Percentiles rank a stretch among this genome's conserved stretches.
phyloP scores from a whole-genome alignment of 2,797 vertebrate species.

The Cichlasoma orientale region DNA sequence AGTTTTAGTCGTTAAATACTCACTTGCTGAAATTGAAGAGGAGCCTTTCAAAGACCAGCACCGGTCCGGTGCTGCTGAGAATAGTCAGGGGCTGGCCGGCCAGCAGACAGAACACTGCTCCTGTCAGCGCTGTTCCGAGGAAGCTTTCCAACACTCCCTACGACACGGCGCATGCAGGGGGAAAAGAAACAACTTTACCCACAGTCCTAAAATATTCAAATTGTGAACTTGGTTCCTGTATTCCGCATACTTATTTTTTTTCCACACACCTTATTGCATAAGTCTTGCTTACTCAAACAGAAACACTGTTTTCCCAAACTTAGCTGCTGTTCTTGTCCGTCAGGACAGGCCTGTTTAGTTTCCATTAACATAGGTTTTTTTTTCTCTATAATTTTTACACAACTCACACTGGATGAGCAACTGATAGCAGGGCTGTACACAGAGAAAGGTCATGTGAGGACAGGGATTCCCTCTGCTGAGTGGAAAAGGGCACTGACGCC shows the following conservation, averaged over 20 bases:
- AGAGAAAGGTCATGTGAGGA: slow-evolving; percentile 25
- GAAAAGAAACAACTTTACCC: not conserved
- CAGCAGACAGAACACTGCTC: slow-evolving; percentile 91
- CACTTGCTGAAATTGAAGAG: slow-evolving; percentile 98
- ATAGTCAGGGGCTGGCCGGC: slow-evolving; percentile 96
- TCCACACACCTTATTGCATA: not conserved
- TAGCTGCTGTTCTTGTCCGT: slow-evolving; percentile 25
- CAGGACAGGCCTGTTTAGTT: slow-evolving; percentile 43
- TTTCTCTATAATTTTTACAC: not conserved
- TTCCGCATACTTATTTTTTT: not conserved
- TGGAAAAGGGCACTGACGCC: not conserved
- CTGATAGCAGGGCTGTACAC: not conserved
- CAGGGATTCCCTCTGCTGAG: slow-evolving; percentile 65
- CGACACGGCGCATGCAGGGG: not conserved
- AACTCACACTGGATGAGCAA: not conserved
- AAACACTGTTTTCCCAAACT: slow-evolving; percentile 33
- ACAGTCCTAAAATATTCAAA: not conserved
- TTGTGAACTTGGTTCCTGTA: not conserved
- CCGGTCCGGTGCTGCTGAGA: slow-evolving; percentile 96
- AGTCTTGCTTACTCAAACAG: slow-evolving; percentile 22
- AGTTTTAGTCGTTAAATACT: slow-evolving; percentile 52
- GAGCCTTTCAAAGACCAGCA: slow-evolving; percentile 95
- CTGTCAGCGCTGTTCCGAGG: slow-evolving; percentile 91
- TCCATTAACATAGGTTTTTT: not conserved
- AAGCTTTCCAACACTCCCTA: slow-evolving; percentile 87